These are phyloP conservation scores for Chamaetylas fuelleborni DNA, from an alignment of 2,113 vertebrate species.

Conservation along the genomic window DNA sequence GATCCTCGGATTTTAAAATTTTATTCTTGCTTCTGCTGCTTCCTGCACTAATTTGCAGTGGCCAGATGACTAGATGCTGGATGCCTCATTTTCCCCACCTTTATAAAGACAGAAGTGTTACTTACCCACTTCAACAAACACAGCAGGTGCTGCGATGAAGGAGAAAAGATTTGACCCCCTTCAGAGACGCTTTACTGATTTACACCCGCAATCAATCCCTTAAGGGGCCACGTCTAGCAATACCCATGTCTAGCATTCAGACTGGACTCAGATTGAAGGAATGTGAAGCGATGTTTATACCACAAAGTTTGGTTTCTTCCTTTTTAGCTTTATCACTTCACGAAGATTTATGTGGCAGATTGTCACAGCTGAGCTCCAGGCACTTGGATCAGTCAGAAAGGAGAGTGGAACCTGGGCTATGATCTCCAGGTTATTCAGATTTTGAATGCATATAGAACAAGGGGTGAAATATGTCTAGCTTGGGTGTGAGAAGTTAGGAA, in stretches of 20 bases:
- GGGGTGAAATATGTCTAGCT: not conserved
- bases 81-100: not conserved
- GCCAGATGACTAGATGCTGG: not conserved
- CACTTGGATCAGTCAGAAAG: fast-evolving
- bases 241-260: not conserved
- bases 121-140: not conserved
- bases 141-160: not conserved
- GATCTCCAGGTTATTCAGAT: not conserved
- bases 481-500: not conserved
- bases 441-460: not conserved
- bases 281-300: not conserved
- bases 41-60: not conserved
- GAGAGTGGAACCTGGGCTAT: not conserved
- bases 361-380: not conserved
- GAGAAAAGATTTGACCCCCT: not conserved
- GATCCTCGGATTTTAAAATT: not conserved
- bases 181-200: not conserved
- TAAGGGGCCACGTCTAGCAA: not conserved
- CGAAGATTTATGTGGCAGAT: not conserved
- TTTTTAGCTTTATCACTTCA: not conserved
- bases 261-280: not conserved
- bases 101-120: not conserved
- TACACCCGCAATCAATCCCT: not conserved
- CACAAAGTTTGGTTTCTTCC: not conserved
- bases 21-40: not conserved